A percentile compares a stretch with the other conserved stretches of the same genome.
phyloP scores from a whole-genome alignment of 2,113 vertebrate species.

The Hippocampus comes region DNA sequence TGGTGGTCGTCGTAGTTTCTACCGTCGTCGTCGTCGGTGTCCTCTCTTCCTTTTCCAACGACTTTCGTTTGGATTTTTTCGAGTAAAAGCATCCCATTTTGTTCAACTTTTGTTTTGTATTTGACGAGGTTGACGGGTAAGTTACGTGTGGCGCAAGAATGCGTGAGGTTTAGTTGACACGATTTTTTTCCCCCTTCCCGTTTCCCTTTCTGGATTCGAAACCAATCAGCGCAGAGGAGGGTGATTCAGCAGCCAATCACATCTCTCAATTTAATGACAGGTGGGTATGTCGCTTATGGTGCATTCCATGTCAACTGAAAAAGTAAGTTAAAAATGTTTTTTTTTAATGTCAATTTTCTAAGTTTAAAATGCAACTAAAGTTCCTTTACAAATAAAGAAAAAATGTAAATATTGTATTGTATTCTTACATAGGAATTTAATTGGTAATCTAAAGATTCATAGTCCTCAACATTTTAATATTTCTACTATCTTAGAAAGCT shows the following conservation, averaged over 20 bases:
- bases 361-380: not conserved
- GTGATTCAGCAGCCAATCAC: slow-evolving; percentile 55
- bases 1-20: slow-evolving; percentile 53
- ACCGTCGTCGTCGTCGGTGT: slow-evolving; percentile 44
- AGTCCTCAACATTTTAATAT: not conserved
- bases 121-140: not conserved
- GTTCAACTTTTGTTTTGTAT: not conserved
- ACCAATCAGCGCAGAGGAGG: slow-evolving; percentile 57
- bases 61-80: slow-evolving; percentile 77
- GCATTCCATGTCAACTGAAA: not conserved
- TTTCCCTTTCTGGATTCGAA: slow-evolving; percentile 42
- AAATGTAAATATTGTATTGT: not conserved
- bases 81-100: slow-evolving; percentile 79
- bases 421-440: not conserved
- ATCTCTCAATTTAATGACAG: not conserved
- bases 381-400: not conserved
- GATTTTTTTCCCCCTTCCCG: slow-evolving; percentile 61
- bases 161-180: slow-evolving; percentile 29
- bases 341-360: not conserved
- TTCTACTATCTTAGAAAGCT: not conserved
- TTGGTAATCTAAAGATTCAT: not conserved
- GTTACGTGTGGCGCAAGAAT: not conserved
- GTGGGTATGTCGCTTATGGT: not conserved
- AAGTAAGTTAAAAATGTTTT: not conserved
- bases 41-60: slow-evolving; percentile 57